Percentiles rank a stretch among this genome's conserved stretches.
phyloP scores from a whole-genome alignment of 2,797 vertebrate species.

The Thaleichthys pacificus region DNA sequence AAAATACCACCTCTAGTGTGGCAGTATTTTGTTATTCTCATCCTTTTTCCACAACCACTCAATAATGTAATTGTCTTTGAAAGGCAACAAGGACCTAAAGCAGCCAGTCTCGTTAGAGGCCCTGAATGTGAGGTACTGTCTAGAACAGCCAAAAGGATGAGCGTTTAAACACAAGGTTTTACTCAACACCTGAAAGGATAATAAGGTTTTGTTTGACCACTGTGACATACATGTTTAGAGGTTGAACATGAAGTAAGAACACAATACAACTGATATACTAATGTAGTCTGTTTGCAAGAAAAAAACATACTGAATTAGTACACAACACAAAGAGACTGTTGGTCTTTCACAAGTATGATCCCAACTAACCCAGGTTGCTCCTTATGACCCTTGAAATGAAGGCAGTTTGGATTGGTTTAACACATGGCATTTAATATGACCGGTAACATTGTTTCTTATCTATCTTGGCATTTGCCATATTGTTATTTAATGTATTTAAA shows the following conservation, averaged over 20 bases:
- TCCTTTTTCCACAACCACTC: background rate
- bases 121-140: background rate
- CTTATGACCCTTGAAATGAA: background rate
- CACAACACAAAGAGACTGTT: background rate
- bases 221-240: too few relatives aligned
- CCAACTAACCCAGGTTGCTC: background rate
- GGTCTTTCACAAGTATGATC: background rate
- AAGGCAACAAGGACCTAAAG: background rate
- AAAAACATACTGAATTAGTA: too few relatives aligned
- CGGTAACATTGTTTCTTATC: background rate
- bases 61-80: background rate
- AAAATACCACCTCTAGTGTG: conserved; percentile 3
- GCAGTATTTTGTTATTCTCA: conserved; percentile 7
- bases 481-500: conserved; percentile 65
- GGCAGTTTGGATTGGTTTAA: background rate
- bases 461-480: conserved; percentile 45
- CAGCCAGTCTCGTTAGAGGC: background rate
- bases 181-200: too few relatives aligned
- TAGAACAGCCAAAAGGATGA: too few relatives aligned
- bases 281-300: too few relatives aligned
- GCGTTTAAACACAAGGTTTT: too few relatives aligned
- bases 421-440: conserved; percentile 3
- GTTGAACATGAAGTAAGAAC: too few relatives aligned
- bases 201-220: too few relatives aligned
- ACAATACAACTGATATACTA: too few relatives aligned